A percentile compares a stretch with the other conserved stretches of the same genome.
phyloP scores from a whole-genome alignment of 2,113 vertebrate genomes.

The Caranx ignobilis region DNA sequence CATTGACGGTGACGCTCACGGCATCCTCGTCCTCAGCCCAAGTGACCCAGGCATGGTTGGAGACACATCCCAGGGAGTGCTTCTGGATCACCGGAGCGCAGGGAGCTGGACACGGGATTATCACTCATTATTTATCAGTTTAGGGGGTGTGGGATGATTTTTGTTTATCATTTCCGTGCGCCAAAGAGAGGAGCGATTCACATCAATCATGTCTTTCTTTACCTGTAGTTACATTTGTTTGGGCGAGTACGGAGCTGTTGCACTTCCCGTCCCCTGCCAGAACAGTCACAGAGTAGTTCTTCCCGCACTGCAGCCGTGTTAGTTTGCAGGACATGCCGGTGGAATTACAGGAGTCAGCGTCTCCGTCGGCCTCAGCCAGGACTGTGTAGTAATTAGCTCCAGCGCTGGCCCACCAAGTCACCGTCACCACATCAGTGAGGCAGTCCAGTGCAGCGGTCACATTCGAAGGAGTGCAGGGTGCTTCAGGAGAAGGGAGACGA shows the following conservation, averaged over 20 bases:
- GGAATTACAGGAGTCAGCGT: slow-evolving; percentile 54
- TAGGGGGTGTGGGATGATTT: background rate
- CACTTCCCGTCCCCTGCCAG: slow-evolving; percentile 78
- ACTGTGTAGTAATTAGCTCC: slow-evolving; percentile 77
- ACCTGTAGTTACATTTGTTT: slow-evolving; percentile 77
- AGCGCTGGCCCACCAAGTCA: slow-evolving; percentile 74
- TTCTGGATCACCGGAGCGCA: slow-evolving; percentile 74
- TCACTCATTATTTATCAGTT: background rate
- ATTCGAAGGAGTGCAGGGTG: slow-evolving; percentile 80
- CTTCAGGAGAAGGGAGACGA: slow-evolving; percentile 53
- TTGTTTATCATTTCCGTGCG: too few species aligned
- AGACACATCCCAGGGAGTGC: slow-evolving; percentile 66
- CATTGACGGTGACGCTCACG: slow-evolving; percentile 59
- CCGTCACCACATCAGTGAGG: slow-evolving; percentile 52
- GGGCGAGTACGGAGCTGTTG: slow-evolving; percentile 73
- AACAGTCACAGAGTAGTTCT: slow-evolving; percentile 76
- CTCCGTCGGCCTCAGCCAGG: slow-evolving; percentile 56
- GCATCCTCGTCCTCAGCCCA: slow-evolving; percentile 70
- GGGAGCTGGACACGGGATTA: slow-evolving; percentile 64
- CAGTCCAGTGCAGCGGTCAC: slow-evolving; percentile 70
- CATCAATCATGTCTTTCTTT: background rate
- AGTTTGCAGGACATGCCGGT: slow-evolving; percentile 72
- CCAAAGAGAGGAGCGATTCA: too few species aligned
- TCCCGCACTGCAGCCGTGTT: slow-evolving; percentile 76
- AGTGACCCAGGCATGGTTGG: slow-evolving; percentile 65